phyloP scores from a whole-genome alignment of 2,113 vertebrate genomes.

The Recurvirostra avosetta region DNA sequence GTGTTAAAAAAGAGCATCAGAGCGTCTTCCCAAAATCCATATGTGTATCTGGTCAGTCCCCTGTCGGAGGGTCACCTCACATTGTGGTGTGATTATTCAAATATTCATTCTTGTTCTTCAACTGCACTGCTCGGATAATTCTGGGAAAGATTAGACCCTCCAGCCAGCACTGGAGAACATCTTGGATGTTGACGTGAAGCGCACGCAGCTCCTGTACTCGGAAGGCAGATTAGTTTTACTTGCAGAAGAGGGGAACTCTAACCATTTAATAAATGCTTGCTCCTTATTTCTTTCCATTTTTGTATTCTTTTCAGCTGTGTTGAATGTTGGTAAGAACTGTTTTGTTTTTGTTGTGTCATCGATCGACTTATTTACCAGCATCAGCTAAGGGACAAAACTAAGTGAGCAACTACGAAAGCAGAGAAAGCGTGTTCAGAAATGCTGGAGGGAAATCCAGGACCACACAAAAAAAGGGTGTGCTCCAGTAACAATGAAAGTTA shows the following conservation, averaged over 20 bases:
- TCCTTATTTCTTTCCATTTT: not conserved
- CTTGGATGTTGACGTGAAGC: slow-evolving; percentile 56
- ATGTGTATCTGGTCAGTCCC: slow-evolving; percentile 76
- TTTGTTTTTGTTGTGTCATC: not conserved
- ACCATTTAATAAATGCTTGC: not conserved
- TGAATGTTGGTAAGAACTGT: not conserved
- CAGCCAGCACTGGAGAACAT: slow-evolving; percentile 54
- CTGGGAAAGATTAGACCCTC: slow-evolving; percentile 72
- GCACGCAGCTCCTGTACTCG: not conserved
- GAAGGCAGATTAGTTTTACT: slow-evolving; percentile 53
- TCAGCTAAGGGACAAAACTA: not conserved
- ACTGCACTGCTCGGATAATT: slow-evolving; percentile 64
- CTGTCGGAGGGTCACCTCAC: slow-evolving; percentile 81
- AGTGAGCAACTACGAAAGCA: not conserved
- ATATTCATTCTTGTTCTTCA: slow-evolving; percentile 77
- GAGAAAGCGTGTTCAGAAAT: not conserved
- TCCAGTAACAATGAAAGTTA: not conserved
- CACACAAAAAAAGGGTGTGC: not conserved
- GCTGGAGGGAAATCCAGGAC: not conserved
- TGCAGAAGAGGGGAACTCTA: not conserved
- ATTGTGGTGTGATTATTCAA: slow-evolving; percentile 80
- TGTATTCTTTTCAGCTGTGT: not conserved
- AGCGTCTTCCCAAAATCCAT: slow-evolving; percentile 79
- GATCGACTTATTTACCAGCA: not conserved
- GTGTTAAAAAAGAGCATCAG: slow-evolving; percentile 82